Evolutionary conservation across 2,888 invertebrate genomes (phyloP).

Genomic region (Temnothorax rugatulus): DNA sequence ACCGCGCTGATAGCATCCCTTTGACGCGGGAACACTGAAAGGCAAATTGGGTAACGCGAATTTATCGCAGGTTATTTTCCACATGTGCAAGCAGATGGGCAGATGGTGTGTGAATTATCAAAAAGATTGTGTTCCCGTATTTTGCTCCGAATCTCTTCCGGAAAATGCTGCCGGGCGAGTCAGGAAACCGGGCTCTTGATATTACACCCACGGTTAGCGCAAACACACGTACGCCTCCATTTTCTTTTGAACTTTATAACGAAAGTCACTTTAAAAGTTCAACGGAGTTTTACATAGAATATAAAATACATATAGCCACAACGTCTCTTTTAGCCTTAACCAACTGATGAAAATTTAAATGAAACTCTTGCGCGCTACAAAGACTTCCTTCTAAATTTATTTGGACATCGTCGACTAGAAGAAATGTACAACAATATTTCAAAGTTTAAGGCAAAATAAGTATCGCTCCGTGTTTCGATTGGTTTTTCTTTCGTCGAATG

Average conservation of each 20-base stretch:
- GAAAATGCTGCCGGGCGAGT: slow-evolving; percentile 16
- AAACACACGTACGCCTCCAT: slow-evolving; percentile 18
- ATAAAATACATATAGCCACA: not conserved
- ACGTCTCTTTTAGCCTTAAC: slow-evolving; percentile 16
- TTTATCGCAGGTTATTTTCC: slow-evolving; percentile 10
- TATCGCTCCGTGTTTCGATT: not conserved
- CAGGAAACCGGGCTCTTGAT: slow-evolving; percentile 8
- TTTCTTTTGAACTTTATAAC: slow-evolving; percentile 50
- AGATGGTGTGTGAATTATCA: slow-evolving; percentile 31
- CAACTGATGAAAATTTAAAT: slow-evolving; percentile 18
- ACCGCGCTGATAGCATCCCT: slow-evolving; percentile 2
- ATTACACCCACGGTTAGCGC: slow-evolving; percentile 31
- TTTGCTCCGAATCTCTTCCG: not conserved
- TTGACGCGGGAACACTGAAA: not conserved
- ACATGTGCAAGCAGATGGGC: not conserved
- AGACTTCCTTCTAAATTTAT: not conserved
- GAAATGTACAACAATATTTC: not conserved
- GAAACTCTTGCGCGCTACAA: not conserved
- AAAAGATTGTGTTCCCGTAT: slow-evolving; percentile 27
- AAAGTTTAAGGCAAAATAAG: not conserved
- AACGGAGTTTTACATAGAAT: slow-evolving; percentile 28
- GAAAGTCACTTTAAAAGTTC: slow-evolving; percentile 39
- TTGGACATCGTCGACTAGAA: not conserved
- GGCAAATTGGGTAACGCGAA: slow-evolving; percentile 5
- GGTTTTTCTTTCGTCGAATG: not conserved